Conservation (phyloP, 2,888 invertebrate genomes). For the Aspidapion aeneum region DNA sequence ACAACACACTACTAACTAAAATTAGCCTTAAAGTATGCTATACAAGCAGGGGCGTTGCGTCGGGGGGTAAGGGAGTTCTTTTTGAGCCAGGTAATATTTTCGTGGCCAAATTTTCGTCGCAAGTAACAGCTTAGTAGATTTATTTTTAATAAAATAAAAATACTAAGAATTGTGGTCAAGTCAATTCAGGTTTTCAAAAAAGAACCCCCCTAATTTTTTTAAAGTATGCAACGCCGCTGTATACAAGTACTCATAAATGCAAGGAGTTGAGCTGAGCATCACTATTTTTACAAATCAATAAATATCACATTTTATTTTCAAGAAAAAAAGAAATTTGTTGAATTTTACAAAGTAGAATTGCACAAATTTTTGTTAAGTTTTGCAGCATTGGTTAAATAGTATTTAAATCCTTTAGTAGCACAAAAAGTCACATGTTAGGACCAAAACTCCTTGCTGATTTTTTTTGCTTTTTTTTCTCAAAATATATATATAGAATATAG, state of each 20-base stretch:
- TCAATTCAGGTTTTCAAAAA: no score
- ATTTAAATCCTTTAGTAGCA: not conserved
- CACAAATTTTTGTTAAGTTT: not conserved
- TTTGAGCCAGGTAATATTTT: no score
- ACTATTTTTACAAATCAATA: conserved; percentile 30
- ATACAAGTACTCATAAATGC: conserved; percentile 36
- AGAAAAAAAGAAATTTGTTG: not conserved
- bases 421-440: not conserved
- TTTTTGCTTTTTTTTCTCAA: not conserved
- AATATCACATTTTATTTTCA: conserved; percentile 38
- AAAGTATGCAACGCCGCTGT: no score
- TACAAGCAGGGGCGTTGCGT: no score
- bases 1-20: conserved; percentile 37
- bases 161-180: no score
- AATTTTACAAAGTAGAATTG: not conserved
- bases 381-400: not conserved
- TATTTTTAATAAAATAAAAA: no score
- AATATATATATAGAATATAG: not conserved
- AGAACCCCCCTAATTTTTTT: no score
- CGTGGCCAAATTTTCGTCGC: no score
- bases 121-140: no score
- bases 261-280: conserved; percentile 40
- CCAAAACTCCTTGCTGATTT: conserved; percentile 22
- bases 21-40: conserved; percentile 26
- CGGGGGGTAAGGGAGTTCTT: no score